phyloP scores from a whole-genome alignment of 2,888 invertebrate species.

The Lithophane semibrunnea region DNA sequence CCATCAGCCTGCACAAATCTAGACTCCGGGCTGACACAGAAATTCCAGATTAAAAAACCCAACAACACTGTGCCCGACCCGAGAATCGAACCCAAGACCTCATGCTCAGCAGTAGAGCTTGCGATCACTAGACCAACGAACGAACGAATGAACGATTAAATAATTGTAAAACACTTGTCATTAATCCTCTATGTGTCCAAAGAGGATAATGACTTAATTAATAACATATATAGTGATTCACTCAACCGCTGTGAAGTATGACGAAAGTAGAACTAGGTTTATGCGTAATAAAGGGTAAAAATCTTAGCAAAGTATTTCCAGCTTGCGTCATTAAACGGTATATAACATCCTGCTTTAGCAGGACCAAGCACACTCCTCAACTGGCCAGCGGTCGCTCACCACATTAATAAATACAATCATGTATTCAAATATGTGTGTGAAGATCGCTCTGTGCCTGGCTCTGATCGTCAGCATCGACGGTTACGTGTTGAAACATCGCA shows the following conservation, averaged over 20 bases:
- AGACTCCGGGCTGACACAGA: too few relatives aligned
- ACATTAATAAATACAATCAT: conserved; percentile 58
- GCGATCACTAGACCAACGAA: too few relatives aligned
- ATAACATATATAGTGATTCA: conserved; percentile 28
- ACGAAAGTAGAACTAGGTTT: not conserved
- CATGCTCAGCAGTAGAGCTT: too few relatives aligned
- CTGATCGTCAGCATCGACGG: conserved; percentile 61
- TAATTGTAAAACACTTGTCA: not conserved
- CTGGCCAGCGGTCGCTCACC: conserved; percentile 19
- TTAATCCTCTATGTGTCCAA: not conserved
- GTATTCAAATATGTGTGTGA: conserved; percentile 61
- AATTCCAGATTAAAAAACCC: too few relatives aligned
- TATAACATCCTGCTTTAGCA: conserved; percentile 28
- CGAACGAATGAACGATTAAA: not conserved
- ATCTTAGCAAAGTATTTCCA: not conserved
- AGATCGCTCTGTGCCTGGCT: conserved; percentile 58
- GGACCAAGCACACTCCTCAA: conserved; percentile 32
- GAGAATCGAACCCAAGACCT: too few relatives aligned
- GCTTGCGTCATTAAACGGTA: conserved; percentile 44
- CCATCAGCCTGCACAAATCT: too few relatives aligned
- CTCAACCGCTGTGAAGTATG: conserved; percentile 1
- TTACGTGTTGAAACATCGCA: conserved; percentile 49
- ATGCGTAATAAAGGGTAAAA: conserved; percentile 20
- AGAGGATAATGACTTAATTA: not conserved
- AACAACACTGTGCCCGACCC: too few relatives aligned